These are phyloP conservation scores for Gymnodraco acuticeps DNA, from an alignment of 2,797 vertebrate species.

Conservation along the genomic window DNA sequence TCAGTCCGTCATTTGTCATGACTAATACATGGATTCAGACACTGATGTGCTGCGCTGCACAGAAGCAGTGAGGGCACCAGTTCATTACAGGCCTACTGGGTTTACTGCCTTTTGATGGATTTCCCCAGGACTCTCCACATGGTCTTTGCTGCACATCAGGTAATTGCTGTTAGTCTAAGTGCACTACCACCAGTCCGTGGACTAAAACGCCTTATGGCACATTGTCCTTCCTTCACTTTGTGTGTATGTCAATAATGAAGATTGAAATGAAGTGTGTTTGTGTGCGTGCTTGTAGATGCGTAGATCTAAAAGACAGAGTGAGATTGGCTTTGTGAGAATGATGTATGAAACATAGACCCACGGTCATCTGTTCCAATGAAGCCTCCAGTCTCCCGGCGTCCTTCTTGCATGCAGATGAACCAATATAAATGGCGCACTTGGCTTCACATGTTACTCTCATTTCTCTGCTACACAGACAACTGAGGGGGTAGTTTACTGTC, in stretches of 20 bases:
- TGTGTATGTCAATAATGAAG: conserved; percentile 43
- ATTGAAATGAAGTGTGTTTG: conserved; percentile 52
- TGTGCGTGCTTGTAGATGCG: neutral
- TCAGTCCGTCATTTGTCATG: conserved; percentile 48
- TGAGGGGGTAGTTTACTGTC: conserved; percentile 42
- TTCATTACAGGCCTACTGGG: conserved; percentile 73
- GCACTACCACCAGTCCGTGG: conserved; percentile 59
- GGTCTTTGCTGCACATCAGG: conserved; percentile 64
- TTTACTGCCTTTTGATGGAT: conserved; percentile 76
- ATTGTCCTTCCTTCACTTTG: conserved; percentile 41
- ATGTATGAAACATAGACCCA: conserved; percentile 74
- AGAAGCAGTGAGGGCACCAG: conserved; percentile 55
- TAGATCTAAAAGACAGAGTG: conserved; percentile 59
- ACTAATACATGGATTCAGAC: conserved; percentile 57
- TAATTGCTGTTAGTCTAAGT: conserved; percentile 80
- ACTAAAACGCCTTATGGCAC: conserved; percentile 55
- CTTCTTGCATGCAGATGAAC: conserved; percentile 72
- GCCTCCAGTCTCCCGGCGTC: conserved; percentile 44
- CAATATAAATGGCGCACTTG: conserved; percentile 59
- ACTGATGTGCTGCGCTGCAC: conserved; percentile 58
- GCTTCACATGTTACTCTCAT: conserved; percentile 64
- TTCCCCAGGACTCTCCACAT: conserved; percentile 61
- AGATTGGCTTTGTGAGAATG: conserved; percentile 71
- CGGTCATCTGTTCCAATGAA: conserved; percentile 80
- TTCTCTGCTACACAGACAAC: conserved; percentile 53